phyloP scores from a whole-genome alignment of 2,797 vertebrate species.

The Syncerus caffer region DNA sequence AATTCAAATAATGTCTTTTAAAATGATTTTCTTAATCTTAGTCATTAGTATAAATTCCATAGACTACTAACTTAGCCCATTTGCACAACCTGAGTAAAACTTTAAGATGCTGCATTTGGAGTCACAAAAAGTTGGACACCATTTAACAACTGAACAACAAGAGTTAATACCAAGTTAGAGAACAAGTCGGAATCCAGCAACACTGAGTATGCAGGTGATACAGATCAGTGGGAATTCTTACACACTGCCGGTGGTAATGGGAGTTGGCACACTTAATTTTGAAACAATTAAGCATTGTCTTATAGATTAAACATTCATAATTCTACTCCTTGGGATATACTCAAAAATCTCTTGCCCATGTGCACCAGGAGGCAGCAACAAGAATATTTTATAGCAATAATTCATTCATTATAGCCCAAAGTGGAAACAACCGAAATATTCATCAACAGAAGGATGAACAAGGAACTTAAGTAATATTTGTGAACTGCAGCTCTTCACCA shows the following conservation, averaged over 20 bases:
- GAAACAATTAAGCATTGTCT: not conserved
- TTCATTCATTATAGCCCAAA: not conserved
- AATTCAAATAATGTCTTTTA: not conserved
- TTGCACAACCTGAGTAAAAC: not conserved
- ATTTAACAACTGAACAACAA: not conserved
- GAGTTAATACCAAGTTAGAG: not conserved
- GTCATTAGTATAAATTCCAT: not conserved
- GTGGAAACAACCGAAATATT: not conserved
- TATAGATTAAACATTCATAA: not conserved
- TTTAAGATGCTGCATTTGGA: not conserved
- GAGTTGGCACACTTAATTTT: not conserved
- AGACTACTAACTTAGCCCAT: not conserved
- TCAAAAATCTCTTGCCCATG: not conserved
- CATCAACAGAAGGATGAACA: not conserved
- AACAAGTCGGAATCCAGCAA: not conserved
- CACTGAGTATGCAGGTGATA: not conserved
- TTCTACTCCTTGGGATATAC: not conserved
- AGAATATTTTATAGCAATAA: not conserved
- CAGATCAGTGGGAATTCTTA: not conserved
- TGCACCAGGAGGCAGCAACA: not conserved
- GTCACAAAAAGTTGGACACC: not conserved
- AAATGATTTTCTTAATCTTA: not conserved
- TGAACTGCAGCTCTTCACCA: not conserved
- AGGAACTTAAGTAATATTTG: not conserved
- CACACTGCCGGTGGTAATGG: not conserved